phyloP scores from a whole-genome alignment of 2,113 vertebrate species.

The Rallus limicola region DNA sequence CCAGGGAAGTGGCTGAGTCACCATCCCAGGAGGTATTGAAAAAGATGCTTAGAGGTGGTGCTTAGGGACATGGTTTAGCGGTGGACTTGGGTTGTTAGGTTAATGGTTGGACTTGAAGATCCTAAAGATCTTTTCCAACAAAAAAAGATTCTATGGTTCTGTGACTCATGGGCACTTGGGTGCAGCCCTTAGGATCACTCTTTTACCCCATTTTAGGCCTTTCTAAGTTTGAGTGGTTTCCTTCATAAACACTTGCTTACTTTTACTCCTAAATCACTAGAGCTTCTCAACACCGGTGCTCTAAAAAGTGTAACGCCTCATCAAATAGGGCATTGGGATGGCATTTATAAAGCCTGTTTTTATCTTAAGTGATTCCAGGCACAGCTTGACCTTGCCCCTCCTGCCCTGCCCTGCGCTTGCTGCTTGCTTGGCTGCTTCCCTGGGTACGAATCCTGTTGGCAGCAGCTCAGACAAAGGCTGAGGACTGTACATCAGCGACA shows the following conservation, averaged over 20 bases:
- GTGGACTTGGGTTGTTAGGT: no score
- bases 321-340: neutral
- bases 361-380: neutral
- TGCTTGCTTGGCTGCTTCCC: neutral
- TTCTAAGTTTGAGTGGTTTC: neutral
- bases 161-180: no score
- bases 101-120: no score
- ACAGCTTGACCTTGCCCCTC: neutral
- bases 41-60: no score
- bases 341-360: neutral
- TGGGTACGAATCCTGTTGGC: neutral
- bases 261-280: neutral
- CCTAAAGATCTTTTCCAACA: no score
- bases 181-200: neutral
- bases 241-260: neutral
- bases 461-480: neutral
- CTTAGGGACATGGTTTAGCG: no score
- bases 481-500: neutral
- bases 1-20: no score
- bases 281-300: neutral
- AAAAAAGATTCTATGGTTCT: no score
- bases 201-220: neutral
- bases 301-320: neutral
- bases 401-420: rapidly evolving
- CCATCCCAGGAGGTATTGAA: no score